Base-by-base conservation (phyloP, 2,888 invertebrate genomes). In the Andrena minutula region DNA sequence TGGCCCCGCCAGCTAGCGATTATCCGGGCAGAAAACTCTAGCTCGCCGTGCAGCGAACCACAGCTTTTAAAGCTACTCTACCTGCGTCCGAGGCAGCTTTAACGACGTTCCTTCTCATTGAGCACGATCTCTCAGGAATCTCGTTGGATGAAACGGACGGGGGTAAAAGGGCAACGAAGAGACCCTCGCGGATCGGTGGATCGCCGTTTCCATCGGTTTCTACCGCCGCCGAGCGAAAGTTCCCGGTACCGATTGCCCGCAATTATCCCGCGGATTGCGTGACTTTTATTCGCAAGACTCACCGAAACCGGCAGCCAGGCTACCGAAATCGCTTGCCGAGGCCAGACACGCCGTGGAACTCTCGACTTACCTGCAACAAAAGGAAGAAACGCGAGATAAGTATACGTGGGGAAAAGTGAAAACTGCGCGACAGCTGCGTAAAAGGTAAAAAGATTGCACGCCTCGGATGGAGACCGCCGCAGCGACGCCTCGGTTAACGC, bases 91-190 rank as follows among this genome's bases (percentile, higher is more conserved):
- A 56, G 71, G 60, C 77, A 75, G 82, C 70, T 71, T 82, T 70
- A 82, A 79, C 64, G 70, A 66, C 76, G 79, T 83, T 83, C 74
- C 79, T 68, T 71, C 74, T 83, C 79, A 77, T 79, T 75, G 75
- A 74, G 49, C 76, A 75, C 76, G 83, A 74, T 79, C 61, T 68
- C 74, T 56, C 63, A 75, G 70, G 47, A 20, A 65, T 68, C 70
- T 82, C 69, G 75, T 79, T 75, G 64, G 32, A 26, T 60, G 60
- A 63, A 26, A 28, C 30, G 72, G 49, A 72, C 75, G 77, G 77
- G 77, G 77, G 68, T 69, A 61, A 79, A 70, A 75, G 74, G 82
- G 32, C n/a, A 56, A 56, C 16, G 63, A 26, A 53, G 41, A 61
- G 68, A 56, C 56, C n/a, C n/a, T n/a, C 66, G 75, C 51, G 71